These are phyloP conservation scores for Fragum fragum DNA, from an alignment of 2,888 invertebrate genomes.

Conservation along the genomic window DNA sequence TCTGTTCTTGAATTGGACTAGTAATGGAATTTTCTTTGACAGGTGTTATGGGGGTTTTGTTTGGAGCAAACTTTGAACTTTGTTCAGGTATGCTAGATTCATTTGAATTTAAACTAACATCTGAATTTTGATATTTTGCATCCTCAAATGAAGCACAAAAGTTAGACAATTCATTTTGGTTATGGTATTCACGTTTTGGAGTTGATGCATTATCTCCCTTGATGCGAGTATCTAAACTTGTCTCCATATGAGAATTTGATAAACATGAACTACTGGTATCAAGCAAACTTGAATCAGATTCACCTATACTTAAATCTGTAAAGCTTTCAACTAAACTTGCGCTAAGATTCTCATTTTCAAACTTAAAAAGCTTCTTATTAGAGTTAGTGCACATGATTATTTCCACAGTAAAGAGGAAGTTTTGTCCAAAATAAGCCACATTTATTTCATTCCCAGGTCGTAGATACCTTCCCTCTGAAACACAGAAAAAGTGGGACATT, in stretches of 20 bases:
- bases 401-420: constrained; percentile 68
- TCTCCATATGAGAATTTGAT: not conserved
- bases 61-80: not conserved
- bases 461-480: constrained; percentile 73
- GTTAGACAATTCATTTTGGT: not conserved
- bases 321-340: constrained; percentile 46
- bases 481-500: too few relatives aligned
- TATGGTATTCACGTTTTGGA: not conserved
- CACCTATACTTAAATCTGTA: constrained; percentile 45
- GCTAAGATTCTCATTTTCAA: not conserved
- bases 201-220: not conserved
- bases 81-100: too few relatives aligned
- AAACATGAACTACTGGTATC: not conserved
- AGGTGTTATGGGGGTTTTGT: not conserved
- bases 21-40: not conserved
- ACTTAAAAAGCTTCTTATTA: constrained; percentile 12
- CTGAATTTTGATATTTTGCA: not conserved
- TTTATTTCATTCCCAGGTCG: constrained; percentile 52
- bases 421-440: constrained; percentile 77
- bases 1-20: not conserved
- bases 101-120: not conserved
- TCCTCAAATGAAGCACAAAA: not conserved
- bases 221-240: not conserved
- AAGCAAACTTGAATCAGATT: not conserved
- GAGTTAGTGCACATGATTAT: not conserved